Base-by-base conservation (phyloP, 64 coral and sea anemone species). In the Actinia equina region DNA sequence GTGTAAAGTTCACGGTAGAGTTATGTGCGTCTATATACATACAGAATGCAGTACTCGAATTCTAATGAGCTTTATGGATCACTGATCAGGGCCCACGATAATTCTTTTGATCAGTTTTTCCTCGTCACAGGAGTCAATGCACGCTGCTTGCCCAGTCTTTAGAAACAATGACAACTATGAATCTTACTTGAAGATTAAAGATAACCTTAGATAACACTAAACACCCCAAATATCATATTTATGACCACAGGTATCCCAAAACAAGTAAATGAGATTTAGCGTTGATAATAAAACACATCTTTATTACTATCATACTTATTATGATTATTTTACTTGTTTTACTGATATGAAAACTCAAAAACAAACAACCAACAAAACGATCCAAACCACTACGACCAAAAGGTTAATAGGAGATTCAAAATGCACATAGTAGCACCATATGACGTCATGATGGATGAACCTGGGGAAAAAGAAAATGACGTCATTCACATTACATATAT, bases 161-260 rank as follows among this genome's bases (percentile, higher is more conserved):
- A 74, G 26, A 74, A 74, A 74, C 62, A 74, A 74, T 74, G 69
- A 74, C 69, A 74, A 74, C 69, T 74, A 74, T 42, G 69, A 37
- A 37, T 37, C 30, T 37, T 37, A 37, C 30, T 37, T 37, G 30
- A 74, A 74, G 69, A 2, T 74, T 41, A 11, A 14, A 74, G 69
- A 74, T 74, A 74, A 74, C 23, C n/a, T 11, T 10, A 30, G 23
- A 71, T 37, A 74, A 26, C 69, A 15, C 25, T 37, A 74, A 30
- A 74, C 62, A 65, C 22, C 62, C 62, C 62, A 19, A 65, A 65
- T 22, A 65, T 69, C n/a, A 74, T 74, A 27, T 30, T 74, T 41
- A 74, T 16, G 13, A 74, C 69, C 69, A 74, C 69, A 74, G 69
- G 69, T 30, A 74, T 6, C 69, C 69, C 69, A 74, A 2, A 3